These are phyloP conservation scores for Meghimatium bilineatum DNA, from an alignment of 2,888 invertebrate genomes.

Conservation along the genomic window DNA sequence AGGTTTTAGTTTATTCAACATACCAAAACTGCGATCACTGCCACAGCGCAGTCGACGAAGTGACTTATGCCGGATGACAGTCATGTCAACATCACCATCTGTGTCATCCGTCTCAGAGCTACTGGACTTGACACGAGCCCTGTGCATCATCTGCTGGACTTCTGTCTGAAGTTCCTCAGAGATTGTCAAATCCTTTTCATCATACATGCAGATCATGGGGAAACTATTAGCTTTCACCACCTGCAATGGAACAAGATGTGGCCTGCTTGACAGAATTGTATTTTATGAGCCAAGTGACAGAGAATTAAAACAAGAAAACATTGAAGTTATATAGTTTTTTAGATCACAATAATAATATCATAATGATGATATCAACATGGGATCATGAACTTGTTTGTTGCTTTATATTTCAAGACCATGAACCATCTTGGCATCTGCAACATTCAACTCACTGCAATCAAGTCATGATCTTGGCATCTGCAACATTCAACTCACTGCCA, in stretches of 20 bases:
- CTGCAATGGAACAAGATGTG: slow-evolving; percentile 57
- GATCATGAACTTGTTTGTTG: too few relatives aligned
- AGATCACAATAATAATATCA: too few relatives aligned
- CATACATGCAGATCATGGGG: slow-evolving; percentile 72
- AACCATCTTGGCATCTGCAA: too few relatives aligned
- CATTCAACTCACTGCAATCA: too few relatives aligned
- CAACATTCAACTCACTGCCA: too few relatives aligned
- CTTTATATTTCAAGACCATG: too few relatives aligned
- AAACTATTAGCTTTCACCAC: slow-evolving; percentile 71
- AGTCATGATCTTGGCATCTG: too few relatives aligned
- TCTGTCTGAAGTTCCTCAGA: slow-evolving; percentile 74
- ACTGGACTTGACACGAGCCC: slow-evolving; percentile 68
- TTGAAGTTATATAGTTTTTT: too few relatives aligned
- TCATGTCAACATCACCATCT: slow-evolving; percentile 75
- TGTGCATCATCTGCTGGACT: slow-evolving; percentile 69
- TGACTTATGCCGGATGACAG: slow-evolving; percentile 71
- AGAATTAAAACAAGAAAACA: too few relatives aligned
- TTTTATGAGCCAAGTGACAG: too few relatives aligned
- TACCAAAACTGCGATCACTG: slow-evolving; percentile 74
- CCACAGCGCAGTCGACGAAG: slow-evolving; percentile 63
- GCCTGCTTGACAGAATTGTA: too few relatives aligned
- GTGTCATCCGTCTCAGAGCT: slow-evolving; percentile 76
- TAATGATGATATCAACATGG: too few relatives aligned
- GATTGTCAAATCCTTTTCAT: slow-evolving; percentile 67
- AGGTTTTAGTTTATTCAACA: slow-evolving; percentile 16